phyloP scores from a whole-genome alignment of 2,113 vertebrate genomes.

The Grammomys surdaster region DNA sequence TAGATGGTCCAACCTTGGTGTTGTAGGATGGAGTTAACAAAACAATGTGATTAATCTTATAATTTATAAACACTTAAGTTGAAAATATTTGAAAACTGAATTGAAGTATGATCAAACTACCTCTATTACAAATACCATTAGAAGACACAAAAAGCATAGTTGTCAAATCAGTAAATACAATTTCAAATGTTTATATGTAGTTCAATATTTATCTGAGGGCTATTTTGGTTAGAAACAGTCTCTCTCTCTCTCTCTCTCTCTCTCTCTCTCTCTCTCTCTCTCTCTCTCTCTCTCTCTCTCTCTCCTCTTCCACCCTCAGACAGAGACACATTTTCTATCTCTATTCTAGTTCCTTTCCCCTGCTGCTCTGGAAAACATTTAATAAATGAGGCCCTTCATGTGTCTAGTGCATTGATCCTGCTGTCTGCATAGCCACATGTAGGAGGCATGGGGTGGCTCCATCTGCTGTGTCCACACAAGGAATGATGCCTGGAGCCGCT shows the following conservation, averaged over 20 bases:
- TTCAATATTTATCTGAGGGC: slow-evolving; percentile 24
- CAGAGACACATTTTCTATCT: not conserved
- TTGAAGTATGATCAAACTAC: slow-evolving; percentile 32
- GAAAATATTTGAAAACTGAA: slow-evolving; percentile 53
- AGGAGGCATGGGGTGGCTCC: slow-evolving; percentile 3
- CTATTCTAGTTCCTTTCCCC: slow-evolving; percentile 21
- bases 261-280: not conserved
- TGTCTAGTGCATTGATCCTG: not conserved
- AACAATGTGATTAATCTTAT: slow-evolving; percentile 5
- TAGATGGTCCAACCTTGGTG: not conserved
- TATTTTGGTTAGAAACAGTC: slow-evolving; percentile 10
- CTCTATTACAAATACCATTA: slow-evolving; percentile 11
- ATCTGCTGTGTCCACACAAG: not conserved
- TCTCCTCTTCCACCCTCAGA: not conserved
- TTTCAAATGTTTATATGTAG: not conserved
- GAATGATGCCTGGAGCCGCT: not conserved
- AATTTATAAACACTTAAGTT: slow-evolving; percentile 34
- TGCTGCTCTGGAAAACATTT: slow-evolving; percentile 43
- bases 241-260: not conserved
- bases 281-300: not conserved
- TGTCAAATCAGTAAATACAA: slow-evolving; percentile 22
- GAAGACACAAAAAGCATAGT: not conserved
- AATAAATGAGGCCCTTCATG: slow-evolving; percentile 51
- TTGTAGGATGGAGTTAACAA: not conserved
- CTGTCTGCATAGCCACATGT: not conserved